Evolutionary conservation across 2,113 vertebrate species (phyloP).

Genomic region (Petrocephalus zakoni): DNA sequence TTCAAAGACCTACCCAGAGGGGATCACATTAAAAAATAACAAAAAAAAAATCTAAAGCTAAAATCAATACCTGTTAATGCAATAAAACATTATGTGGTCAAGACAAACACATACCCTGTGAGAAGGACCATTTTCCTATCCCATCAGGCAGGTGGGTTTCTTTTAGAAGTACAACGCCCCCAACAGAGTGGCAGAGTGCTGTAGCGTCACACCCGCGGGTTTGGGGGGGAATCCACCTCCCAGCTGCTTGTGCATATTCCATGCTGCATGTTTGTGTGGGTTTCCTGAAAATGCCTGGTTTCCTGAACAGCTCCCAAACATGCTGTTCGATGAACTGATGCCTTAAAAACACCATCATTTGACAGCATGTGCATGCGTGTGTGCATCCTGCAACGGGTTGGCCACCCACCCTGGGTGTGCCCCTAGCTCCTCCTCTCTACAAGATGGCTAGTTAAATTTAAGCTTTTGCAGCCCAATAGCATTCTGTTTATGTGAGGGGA

Average conservation of each 20-base stretch:
- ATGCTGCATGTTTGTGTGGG: too few relatives aligned
- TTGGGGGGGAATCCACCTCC: not conserved
- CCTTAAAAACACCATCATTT: too few relatives aligned
- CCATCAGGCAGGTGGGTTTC: too few relatives aligned
- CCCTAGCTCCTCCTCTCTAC: not conserved
- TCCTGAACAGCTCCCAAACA: too few relatives aligned
- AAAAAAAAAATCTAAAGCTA: constrained; percentile 34
- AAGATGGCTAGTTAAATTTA: not conserved
- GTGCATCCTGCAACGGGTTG: not conserved
- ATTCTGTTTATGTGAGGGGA: not conserved
- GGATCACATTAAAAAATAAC: constrained; percentile 34
- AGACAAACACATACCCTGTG: not conserved
- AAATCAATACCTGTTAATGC: constrained; percentile 28
- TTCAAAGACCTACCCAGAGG: constrained; percentile 47
- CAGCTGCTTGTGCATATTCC: not conserved
- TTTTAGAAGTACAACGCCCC: too few relatives aligned
- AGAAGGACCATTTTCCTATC: not conserved
- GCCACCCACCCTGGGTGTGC: not conserved
- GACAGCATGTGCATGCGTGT: too few relatives aligned
- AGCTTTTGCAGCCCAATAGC: not conserved
- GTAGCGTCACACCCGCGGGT: not conserved
- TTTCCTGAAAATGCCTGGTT: too few relatives aligned
- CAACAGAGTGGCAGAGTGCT: too few relatives aligned
- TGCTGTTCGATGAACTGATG: too few relatives aligned
- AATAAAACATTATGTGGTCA: constrained; percentile 14